Evolutionary conservation across 2,797 vertebrate species (phyloP).

Genomic region (Sebastes aleutianus): DNA sequence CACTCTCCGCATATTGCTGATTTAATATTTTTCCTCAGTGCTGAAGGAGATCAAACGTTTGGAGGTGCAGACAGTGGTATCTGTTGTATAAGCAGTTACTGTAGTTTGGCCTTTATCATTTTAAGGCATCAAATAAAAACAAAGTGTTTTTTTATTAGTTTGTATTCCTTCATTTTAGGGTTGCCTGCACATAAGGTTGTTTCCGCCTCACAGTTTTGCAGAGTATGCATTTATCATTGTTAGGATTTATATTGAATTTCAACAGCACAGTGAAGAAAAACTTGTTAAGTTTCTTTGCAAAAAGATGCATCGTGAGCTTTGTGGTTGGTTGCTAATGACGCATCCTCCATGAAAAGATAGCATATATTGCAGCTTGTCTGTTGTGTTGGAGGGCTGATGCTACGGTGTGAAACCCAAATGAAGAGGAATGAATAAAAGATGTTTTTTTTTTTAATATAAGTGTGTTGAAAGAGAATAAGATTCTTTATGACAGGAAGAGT

Average conservation of each 20-base stretch:
- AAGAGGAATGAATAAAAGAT: slow-evolving; percentile 8
- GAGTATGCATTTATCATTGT: slow-evolving; percentile 14
- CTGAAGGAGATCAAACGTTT: not conserved
- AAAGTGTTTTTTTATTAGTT: slow-evolving; percentile 12
- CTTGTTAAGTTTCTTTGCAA: not conserved
- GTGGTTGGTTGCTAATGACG: not conserved
- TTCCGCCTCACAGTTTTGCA: not conserved
- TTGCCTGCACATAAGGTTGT: not conserved
- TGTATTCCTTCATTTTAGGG: slow-evolving; percentile 17
- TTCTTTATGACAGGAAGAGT: slow-evolving; percentile 41
- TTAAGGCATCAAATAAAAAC: slow-evolving; percentile 21
- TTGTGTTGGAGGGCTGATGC: slow-evolving; percentile 23
- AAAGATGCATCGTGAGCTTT: not conserved
- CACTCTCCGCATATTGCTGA: slow-evolving; percentile 23
- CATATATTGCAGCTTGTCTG: slow-evolving; percentile 3
- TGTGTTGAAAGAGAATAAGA: slow-evolving; percentile 41
- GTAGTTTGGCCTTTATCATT: slow-evolving; percentile 20
- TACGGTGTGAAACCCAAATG: slow-evolving; percentile 14
- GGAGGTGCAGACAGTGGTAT: not conserved
- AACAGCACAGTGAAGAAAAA: not conserved
- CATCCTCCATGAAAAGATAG: not conserved
- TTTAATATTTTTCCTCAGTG: slow-evolving; percentile 24
- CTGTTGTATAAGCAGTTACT: slow-evolving; percentile 10
- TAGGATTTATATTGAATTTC: slow-evolving; percentile 4
- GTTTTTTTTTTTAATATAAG: slow-evolving; percentile 30